Percentiles rank a stretch among this genome's conserved stretches.
Evolutionary conservation across 2,888 invertebrate species (phyloP).

Genomic region (Eupithecia inturbata): DNA sequence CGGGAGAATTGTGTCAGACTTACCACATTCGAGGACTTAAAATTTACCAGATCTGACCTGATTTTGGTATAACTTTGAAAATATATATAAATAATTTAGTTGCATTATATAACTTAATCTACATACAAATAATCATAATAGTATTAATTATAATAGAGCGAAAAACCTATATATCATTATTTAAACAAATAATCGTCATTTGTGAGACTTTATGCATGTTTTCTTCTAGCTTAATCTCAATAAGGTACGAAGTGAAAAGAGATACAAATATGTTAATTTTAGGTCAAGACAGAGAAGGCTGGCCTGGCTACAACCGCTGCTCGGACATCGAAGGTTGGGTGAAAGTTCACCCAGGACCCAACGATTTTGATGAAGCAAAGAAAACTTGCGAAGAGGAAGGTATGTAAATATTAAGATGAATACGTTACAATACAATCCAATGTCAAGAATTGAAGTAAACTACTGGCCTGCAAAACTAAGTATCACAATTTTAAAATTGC

Average conservation of each 20-base stretch:
- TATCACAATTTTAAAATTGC: too few relatives aligned
- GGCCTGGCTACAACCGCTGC: not conserved
- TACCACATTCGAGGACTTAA: not conserved
- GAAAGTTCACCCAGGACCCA: not conserved
- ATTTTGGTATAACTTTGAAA: not conserved
- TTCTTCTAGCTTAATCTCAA: not conserved
- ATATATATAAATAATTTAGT: too few relatives aligned
- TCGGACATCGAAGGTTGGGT: conserved; percentile 4
- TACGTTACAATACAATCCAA: not conserved
- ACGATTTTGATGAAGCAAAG: conserved; percentile 4
- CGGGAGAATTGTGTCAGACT: not conserved
- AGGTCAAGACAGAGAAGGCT: conserved; percentile 1
- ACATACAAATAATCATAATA: too few relatives aligned
- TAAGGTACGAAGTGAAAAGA: not conserved
- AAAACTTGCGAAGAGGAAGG: not conserved
- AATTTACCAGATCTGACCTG: not conserved
- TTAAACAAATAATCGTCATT: too few relatives aligned
- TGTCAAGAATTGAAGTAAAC: too few relatives aligned
- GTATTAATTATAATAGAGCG: too few relatives aligned
- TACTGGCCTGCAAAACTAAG: too few relatives aligned
- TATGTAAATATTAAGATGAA: not conserved
- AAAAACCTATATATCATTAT: too few relatives aligned
- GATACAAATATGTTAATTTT: not conserved
- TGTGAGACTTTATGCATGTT: not conserved
- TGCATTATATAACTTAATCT: too few relatives aligned